Conservation (phyloP, 2,888 invertebrate species). For the Pseudococcus jackbeardsleyi region DNA sequence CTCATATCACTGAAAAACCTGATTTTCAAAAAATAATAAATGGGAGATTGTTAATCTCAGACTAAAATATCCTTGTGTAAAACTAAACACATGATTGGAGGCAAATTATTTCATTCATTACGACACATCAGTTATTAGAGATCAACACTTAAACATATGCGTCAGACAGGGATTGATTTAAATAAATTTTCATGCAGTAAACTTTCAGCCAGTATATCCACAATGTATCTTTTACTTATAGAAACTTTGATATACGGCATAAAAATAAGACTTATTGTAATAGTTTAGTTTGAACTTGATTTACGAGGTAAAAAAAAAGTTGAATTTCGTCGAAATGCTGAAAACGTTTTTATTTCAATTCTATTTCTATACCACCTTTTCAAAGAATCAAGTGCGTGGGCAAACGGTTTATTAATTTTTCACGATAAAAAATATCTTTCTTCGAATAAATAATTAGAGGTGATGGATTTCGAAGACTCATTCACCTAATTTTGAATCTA, state of each 20-base stretch:
- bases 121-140: constrained; percentile 13
- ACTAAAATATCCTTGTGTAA: not conserved
- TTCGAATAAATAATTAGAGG: not conserved
- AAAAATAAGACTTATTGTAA: constrained; percentile 27
- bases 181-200: constrained; percentile 26
- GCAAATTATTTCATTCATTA: not conserved
- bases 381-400: not conserved
- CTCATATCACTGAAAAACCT: too few relatives aligned
- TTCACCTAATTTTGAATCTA: not conserved
- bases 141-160: constrained; percentile 25
- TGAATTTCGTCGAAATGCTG: not conserved
- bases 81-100: not conserved
- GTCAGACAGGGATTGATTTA: constrained; percentile 17
- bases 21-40: too few relatives aligned
- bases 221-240: constrained; percentile 21
- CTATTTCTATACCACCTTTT: not conserved
- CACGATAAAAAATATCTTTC: not conserved
- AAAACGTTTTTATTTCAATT: constrained; percentile 8
- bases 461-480: not conserved
- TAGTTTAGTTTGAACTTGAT: constrained; percentile 12
- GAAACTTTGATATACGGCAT: constrained; percentile 26
- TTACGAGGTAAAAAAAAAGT: constrained; percentile 40
- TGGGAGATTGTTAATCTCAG: not conserved
- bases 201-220: constrained; percentile 20
- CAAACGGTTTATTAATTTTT: not conserved